Percentiles rank a stretch among this genome's conserved stretches.
Evolutionary conservation across 2,113 vertebrate genomes (phyloP).

Genomic region (Sceloporus undulatus): DNA sequence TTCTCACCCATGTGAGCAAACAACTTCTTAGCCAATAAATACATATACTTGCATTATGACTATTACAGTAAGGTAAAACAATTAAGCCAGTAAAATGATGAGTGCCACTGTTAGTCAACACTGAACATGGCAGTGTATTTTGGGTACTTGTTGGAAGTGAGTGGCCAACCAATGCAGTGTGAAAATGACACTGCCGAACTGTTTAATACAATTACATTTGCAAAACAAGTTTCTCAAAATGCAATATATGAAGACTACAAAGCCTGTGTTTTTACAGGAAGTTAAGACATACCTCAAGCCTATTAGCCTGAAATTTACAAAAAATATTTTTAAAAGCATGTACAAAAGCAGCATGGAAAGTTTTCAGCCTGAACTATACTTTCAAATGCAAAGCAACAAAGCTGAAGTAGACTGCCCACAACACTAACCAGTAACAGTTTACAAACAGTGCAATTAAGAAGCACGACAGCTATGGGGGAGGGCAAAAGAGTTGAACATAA

Average conservation of each 20-base stretch:
- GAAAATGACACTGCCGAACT: background rate
- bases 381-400: background rate
- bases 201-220: background rate
- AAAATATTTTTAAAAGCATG: background rate
- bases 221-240: background rate
- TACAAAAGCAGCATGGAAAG: background rate
- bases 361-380: background rate
- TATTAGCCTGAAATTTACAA: background rate
- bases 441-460: constrained; percentile 6
- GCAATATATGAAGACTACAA: constrained; percentile 3
- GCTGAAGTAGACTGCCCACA: background rate
- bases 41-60: background rate
- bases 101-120: background rate
- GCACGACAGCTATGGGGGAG: background rate
- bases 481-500: background rate
- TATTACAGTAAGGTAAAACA: background rate
- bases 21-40: background rate
- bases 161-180: background rate
- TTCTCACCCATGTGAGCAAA: background rate
- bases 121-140: background rate
- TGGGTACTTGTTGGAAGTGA: background rate
- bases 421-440: background rate
- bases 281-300: background rate
- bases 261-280: background rate
- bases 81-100: background rate